Conservation (phyloP, 2,797 vertebrate genomes). For the Enteromius unitaeniatus region DNA sequence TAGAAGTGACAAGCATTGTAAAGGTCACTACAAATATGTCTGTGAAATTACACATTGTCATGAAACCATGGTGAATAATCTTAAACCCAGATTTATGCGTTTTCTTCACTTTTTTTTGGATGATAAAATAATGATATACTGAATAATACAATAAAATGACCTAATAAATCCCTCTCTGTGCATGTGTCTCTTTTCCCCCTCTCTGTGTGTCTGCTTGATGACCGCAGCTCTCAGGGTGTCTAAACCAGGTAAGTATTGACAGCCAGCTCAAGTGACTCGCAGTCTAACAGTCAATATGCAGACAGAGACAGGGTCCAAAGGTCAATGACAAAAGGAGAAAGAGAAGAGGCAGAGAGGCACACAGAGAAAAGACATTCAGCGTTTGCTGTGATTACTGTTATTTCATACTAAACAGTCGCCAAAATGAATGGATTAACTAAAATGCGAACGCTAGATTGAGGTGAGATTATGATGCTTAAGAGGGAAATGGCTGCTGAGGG, state of each 20-base stretch:
- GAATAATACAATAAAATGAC: not conserved
- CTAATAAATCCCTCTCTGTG: constrained; percentile 1
- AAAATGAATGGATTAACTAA: constrained; percentile 12
- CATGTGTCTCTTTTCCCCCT: constrained; percentile 64
- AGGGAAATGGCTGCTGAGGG: not conserved
- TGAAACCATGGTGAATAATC: not conserved
- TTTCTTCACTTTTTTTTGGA: not conserved
- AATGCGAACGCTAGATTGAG: constrained; percentile 10
- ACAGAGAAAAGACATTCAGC: constrained; percentile 45
- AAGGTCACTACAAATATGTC: constrained; percentile 43
- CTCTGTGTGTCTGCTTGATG: constrained; percentile 67
- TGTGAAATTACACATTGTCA: constrained; percentile 4
- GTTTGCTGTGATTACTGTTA: constrained; percentile 49
- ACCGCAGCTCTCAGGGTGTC: constrained; percentile 77
- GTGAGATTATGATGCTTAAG: constrained; percentile 3
- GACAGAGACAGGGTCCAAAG: constrained; percentile 73
- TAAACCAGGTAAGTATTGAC: constrained; percentile 86
- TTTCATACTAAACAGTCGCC: constrained; percentile 43
- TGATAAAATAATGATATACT: not conserved
- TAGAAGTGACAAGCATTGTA: constrained; percentile 29
- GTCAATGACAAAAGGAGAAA: constrained; percentile 80
- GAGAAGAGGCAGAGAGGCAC: constrained; percentile 62
- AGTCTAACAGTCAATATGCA: constrained; percentile 79
- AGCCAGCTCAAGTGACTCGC: constrained; percentile 81
- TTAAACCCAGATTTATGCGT: not conserved